Evolutionary conservation across 1,140 invertebrate genomes (phyloP).

Genomic region (Brachionus calyciflorus): DNA sequence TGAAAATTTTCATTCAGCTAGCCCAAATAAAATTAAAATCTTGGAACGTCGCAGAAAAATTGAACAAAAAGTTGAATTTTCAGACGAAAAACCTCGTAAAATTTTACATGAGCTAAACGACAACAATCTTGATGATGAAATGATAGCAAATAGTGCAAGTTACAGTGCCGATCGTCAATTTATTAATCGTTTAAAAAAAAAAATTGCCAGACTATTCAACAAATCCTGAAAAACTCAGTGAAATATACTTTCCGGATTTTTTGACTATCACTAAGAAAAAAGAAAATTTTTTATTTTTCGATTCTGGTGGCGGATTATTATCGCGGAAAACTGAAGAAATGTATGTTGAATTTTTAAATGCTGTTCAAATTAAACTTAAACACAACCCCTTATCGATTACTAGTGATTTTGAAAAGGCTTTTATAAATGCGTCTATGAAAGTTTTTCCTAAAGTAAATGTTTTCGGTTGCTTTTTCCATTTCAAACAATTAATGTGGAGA

Average conservation of each 20-base stretch:
- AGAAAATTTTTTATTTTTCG: constrained; percentile 7
- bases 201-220: not conserved
- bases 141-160: too few relatives aligned
- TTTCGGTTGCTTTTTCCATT: too few relatives aligned
- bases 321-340: not conserved
- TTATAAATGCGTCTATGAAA: constrained; percentile 1
- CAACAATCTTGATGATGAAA: too few relatives aligned
- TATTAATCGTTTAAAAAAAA: not conserved
- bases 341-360: not conserved
- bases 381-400: not conserved
- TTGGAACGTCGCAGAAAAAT: too few relatives aligned
- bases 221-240: too few relatives aligned
- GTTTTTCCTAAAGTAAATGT: constrained; percentile 7
- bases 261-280: constrained; percentile 1
- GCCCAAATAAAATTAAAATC: too few relatives aligned
- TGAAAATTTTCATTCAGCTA: too few relatives aligned
- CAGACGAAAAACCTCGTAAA: too few relatives aligned
- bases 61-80: too few relatives aligned
- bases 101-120: too few relatives aligned
- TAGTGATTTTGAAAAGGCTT: constrained; percentile 12
- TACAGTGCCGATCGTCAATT: not conserved
- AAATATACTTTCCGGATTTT: not conserved
- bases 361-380: not conserved
- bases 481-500: too few relatives aligned
- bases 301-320: not conserved